Percentiles rank a stretch among this genome's conserved stretches.
phyloP scores from a whole-genome alignment of 1,140 invertebrate genomes.

The Cardiocondyla obscurior region DNA sequence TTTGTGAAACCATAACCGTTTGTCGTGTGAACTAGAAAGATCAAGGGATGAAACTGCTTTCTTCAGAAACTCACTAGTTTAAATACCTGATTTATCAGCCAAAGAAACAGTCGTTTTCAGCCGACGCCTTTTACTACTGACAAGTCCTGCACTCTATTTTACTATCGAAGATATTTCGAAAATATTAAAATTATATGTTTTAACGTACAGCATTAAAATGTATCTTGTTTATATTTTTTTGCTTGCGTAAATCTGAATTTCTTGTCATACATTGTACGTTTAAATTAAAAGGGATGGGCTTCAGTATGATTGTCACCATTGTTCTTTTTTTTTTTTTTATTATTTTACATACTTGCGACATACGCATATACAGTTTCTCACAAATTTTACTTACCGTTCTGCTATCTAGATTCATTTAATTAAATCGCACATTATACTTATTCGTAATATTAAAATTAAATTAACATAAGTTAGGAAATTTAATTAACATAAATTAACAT shows the following conservation, averaged over 20 bases:
- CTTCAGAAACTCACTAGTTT: not conserved
- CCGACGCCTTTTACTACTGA: not conserved
- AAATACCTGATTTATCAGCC: not conserved
- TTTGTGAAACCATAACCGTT: conserved; percentile 1
- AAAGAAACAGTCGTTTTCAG: not conserved
- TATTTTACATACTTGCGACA: not conserved
- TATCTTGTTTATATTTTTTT: not conserved
- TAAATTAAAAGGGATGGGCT: not conserved
- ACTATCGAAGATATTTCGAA: not conserved
- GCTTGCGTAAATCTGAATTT: not conserved
- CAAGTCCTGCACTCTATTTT: conserved; percentile 23
- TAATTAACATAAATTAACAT: not conserved
- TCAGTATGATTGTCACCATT: not conserved
- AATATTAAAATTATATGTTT: not conserved
- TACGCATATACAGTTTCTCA: too few species aligned
- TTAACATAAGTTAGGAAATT: conserved; percentile 1
- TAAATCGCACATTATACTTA: not conserved
- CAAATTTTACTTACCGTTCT: not conserved
- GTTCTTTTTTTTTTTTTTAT: not conserved
- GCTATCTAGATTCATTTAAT: not conserved
- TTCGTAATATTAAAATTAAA: not conserved
- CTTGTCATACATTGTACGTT: not conserved
- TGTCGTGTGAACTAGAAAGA: not conserved
- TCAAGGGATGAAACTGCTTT: not conserved
- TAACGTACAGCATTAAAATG: not conserved